Percentiles rank a stretch among this genome's conserved stretches.
These are phyloP conservation scores for Pomacea canaliculata DNA, from an alignment of 2,888 invertebrate species.

Conservation along the genomic window DNA sequence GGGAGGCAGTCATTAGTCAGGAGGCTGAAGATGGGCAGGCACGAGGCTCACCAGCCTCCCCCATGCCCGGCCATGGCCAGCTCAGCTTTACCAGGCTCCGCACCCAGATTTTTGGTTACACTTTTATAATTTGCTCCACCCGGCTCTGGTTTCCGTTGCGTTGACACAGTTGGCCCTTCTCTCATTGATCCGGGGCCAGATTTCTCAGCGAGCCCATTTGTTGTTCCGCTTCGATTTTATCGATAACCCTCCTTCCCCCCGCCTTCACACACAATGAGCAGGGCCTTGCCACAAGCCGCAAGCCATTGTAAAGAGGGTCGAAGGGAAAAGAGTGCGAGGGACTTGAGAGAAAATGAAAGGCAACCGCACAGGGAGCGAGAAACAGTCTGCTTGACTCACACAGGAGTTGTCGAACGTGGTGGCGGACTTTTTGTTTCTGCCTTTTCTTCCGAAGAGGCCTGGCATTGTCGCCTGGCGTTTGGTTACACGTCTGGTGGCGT, in stretches of 20 bases:
- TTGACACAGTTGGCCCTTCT: constrained; percentile 21
- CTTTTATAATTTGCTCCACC: constrained; percentile 12
- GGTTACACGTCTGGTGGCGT: background rate
- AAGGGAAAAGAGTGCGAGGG: background rate
- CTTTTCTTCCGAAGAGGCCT: background rate
- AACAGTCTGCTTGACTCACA: constrained; percentile 10
- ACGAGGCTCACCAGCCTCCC: background rate
- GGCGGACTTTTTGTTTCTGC: background rate
- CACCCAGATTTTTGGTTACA: constrained; percentile 17
- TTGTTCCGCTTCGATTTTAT: constrained; percentile 29
- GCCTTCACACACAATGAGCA: too few relatives aligned
- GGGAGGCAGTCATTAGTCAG: constrained; percentile 18
- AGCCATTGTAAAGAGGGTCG: too few relatives aligned
- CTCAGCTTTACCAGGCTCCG: background rate
- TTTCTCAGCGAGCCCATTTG: constrained; percentile 18
- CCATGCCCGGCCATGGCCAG: constrained; percentile 9
- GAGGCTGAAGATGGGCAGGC: constrained; percentile 1
- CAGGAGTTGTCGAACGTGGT: constrained; percentile 8
- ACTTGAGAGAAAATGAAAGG: constrained; percentile 5
- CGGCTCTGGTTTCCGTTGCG: constrained; percentile 17
- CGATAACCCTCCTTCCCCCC: background rate
- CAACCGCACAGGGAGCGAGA: constrained; percentile 15
- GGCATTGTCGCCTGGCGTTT: constrained; percentile 2
- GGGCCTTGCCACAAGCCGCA: too few relatives aligned
- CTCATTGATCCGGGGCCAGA: constrained; percentile 18